These are phyloP conservation scores for Aphidius colemani DNA, from an alignment of 2,888 invertebrate genomes.

Conservation along the genomic window DNA sequence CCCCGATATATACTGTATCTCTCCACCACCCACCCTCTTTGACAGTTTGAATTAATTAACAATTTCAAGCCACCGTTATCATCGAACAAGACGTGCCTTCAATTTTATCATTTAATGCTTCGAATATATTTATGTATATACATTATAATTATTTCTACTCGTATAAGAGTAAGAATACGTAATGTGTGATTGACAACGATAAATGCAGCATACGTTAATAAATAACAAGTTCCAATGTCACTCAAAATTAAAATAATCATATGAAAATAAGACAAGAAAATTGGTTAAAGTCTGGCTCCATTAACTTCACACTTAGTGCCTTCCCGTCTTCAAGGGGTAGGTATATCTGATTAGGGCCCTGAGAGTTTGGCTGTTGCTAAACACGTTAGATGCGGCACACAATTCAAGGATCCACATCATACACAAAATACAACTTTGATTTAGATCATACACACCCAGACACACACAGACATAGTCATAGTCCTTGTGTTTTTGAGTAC, in stretches of 20 bases:
- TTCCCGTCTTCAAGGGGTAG: constrained; percentile 48
- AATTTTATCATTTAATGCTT: too few relatives aligned
- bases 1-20: constrained; percentile 44
- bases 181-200: too few relatives aligned
- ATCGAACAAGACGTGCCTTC: constrained; percentile 8
- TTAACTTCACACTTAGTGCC: constrained; percentile 60
- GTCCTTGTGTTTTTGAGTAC: too few relatives aligned
- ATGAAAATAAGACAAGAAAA: too few relatives aligned
- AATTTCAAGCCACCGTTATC: constrained; percentile 52
- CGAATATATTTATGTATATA: too few relatives aligned
- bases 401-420: constrained; percentile 25
- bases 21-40: constrained; percentile 31
- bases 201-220: not conserved
- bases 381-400: constrained; percentile 55
- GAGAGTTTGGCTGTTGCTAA: constrained; percentile 58
- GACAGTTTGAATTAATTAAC: constrained; percentile 60
- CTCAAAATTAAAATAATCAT: constrained; percentile 1
- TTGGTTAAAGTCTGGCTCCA: constrained; percentile 51
- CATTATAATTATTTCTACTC: too few relatives aligned
- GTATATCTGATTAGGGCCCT: constrained; percentile 60
- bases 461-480: too few relatives aligned
- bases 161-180: too few relatives aligned
- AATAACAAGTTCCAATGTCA: constrained; percentile 10
- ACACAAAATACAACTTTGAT: constrained; percentile 28
- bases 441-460: too few relatives aligned